phyloP scores from a whole-genome alignment of 2,888 invertebrate genomes.

The Lithophane semibrunnea region DNA sequence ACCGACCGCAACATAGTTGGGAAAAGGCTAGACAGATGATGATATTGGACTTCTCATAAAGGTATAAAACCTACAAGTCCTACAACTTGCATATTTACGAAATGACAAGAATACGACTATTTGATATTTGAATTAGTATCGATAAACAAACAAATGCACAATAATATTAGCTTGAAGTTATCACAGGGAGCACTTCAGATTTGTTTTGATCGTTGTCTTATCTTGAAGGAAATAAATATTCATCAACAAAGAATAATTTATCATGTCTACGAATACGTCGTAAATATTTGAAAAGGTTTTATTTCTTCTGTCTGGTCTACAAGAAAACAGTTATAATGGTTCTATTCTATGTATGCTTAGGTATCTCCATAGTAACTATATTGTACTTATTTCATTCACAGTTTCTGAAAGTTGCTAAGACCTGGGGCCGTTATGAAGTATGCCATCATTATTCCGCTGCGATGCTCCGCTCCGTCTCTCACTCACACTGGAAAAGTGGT shows the following conservation, averaged over 20 bases:
- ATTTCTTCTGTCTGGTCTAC: background rate
- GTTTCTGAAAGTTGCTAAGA: background rate
- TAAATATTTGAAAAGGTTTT: constrained; percentile 46
- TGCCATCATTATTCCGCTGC: too few relatives aligned
- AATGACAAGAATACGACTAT: background rate
- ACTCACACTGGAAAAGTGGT: too few relatives aligned
- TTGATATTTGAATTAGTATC: background rate
- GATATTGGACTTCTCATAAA: too few relatives aligned
- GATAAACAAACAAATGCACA: constrained; percentile 33
- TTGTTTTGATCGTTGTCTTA: constrained; percentile 43
- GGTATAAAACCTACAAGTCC: too few relatives aligned
- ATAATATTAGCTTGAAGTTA: constrained; percentile 27
- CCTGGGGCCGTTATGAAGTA: background rate
- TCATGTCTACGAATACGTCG: constrained; percentile 1
- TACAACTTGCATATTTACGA: constrained; percentile 5
- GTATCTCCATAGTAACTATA: too few relatives aligned
- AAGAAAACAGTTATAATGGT: background rate
- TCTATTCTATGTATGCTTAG: background rate
- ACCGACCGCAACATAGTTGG: too few relatives aligned
- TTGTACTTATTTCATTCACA: background rate
- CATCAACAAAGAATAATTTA: constrained; percentile 36
- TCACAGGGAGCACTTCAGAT: constrained; percentile 7
- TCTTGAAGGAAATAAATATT: constrained; percentile 33
- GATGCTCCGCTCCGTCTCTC: too few relatives aligned
- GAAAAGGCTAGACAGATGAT: too few relatives aligned